Evolutionary conservation across 64 coral and sea anemone genomes (phyloP).

Genomic region (Dendronephthya gigantea): DNA sequence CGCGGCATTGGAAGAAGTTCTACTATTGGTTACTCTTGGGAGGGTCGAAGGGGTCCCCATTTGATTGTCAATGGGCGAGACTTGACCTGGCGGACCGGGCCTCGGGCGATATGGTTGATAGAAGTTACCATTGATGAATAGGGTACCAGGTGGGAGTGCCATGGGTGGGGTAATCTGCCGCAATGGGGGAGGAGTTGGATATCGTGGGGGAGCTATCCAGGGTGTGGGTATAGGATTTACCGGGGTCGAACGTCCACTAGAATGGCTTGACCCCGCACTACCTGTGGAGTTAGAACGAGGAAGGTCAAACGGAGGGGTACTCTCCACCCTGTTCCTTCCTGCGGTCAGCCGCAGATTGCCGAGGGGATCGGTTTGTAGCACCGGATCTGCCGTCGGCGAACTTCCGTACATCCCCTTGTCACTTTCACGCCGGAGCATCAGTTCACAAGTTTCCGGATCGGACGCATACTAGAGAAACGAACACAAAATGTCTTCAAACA

Average conservation of each 20-base stretch:
- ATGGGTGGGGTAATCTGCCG: background rate
- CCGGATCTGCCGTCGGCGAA: background rate
- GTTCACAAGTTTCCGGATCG: background rate
- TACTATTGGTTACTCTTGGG: background rate
- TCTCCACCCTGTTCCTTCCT: background rate
- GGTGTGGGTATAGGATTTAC: background rate
- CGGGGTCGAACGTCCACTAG: background rate
- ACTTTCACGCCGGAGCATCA: background rate
- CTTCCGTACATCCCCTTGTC: background rate
- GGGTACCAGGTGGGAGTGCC: background rate
- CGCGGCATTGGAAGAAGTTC: background rate
- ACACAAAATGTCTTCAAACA: background rate
- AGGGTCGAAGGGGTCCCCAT: background rate
- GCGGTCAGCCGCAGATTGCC: background rate
- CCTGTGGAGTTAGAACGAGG: background rate
- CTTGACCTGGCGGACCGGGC: background rate
- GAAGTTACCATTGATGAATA: background rate
- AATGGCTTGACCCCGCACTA: background rate
- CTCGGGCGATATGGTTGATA: too few species aligned
- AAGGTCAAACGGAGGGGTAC: background rate
- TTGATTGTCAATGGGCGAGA: background rate
- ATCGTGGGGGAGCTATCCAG: background rate
- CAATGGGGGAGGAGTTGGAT: background rate
- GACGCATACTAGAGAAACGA: background rate
- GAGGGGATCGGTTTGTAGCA: too few species aligned